Evolutionary conservation across 2,888 invertebrate species (phyloP), one percentile per base, ranked within the genome.

Genomic region (Cloeon dipterum): DNA sequence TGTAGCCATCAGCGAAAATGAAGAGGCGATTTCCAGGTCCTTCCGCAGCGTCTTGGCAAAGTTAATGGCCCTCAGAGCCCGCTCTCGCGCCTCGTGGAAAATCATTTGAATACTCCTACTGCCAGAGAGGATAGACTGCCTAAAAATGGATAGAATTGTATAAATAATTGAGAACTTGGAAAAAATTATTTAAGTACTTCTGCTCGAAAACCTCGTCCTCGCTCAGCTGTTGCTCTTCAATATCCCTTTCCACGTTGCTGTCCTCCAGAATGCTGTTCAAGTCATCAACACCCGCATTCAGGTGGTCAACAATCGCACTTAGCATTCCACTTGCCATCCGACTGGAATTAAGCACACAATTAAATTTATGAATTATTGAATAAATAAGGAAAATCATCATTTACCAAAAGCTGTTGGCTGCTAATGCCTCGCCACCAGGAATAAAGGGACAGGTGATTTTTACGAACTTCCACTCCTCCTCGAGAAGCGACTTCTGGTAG

Each of bases 381-480:
- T 18, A 33, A 32, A 7, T 21, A 29, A 35, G 32, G 36, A 35
- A 32, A 34, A 32, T 23, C 32, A 26, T 14, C 35, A 52, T 57
- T 54, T 46, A 75, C 71, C 79, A 77, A 58, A 88, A 88, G 42
- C 74, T 73, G 34, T 67, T 63, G 1, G 77, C 77, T 32, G 83
- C 78, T 37, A 75, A 60, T 18, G 66, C 65, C 45, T 74, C 72
- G 45, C 81, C 85, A 38, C 74, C 71, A 8, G 67, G 65, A 45
- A 83, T 74, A 56, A 77, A 69, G n/a, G 71, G 68, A 44, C 78
- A 75, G 37, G 83, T 72, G 2, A 70, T 61, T 49, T 75, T 75
- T 1, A 79, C 75, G 58, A 89, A 91, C 44, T 66, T 65, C 86
- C 88, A 89, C 55, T 91, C 89, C 40, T 77, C 75, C 52, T 85